These are phyloP conservation scores for Zaprionus africanus DNA, from an alignment of 1,140 invertebrate species.

Conservation along the genomic window DNA sequence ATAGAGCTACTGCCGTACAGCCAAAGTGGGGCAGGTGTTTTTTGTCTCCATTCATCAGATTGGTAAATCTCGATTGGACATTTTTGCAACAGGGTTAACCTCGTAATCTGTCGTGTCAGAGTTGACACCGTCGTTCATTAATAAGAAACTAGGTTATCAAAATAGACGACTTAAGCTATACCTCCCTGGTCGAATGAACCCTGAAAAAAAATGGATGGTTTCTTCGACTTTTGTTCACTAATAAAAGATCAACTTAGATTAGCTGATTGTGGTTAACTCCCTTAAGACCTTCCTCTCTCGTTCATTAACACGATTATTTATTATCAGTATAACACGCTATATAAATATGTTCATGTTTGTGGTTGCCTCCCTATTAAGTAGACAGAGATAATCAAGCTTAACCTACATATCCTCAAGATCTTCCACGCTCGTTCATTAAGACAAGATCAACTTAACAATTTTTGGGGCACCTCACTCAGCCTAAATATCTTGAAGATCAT, in stretches of 20 bases:
- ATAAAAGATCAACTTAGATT: background rate
- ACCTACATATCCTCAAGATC: background rate
- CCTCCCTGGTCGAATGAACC: background rate
- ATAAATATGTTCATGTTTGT: no score
- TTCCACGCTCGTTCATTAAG: background rate
- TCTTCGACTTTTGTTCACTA: background rate
- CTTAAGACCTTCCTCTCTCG: no score
- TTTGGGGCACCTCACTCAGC: background rate
- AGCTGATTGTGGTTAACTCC: background rate
- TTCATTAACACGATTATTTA: no score
- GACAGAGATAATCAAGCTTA: no score
- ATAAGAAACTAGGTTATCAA: background rate
- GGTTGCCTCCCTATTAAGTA: no score
- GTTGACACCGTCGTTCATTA: constrained; percentile 20
- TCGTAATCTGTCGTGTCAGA: background rate
- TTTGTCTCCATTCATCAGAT: constrained; percentile 18
- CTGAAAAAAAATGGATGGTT: background rate
- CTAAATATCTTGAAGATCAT: background rate
- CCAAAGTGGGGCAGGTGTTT: constrained; percentile 34
- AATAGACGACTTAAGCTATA: background rate
- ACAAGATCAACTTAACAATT: background rate
- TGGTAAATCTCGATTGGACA: constrained; percentile 28
- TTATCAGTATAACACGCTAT: no score
- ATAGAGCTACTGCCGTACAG: constrained; percentile 11
- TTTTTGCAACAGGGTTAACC: constrained; percentile 15